Evolutionary conservation across 2,113 vertebrate species (phyloP), one percentile per base, ranked within the genome.

Genomic region (Percina caprodes): DNA sequence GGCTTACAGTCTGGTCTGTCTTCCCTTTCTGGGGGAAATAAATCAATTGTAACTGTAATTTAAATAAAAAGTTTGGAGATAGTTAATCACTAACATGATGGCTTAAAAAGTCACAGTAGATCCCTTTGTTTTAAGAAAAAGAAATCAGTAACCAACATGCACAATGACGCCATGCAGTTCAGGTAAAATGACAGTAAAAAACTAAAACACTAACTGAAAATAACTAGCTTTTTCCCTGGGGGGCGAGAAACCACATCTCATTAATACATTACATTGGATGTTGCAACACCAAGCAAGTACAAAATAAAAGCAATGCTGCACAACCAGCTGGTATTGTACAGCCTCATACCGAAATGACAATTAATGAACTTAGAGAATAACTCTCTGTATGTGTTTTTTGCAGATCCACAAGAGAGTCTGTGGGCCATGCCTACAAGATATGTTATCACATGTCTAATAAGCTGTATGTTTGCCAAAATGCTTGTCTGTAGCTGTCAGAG

Each of bases 231-330:
- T 56, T 71, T 30, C 19, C 15, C 45, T 10, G 3, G 6, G 46
- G 52, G n/a, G 5, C n/a, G 6, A 66, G 46, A 86, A 69, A 67
- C 42, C 30, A 30, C n/a, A 39, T 55, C 19, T 68, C 5, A 58
- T 23, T 39, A 61, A 75, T 19, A 69, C 54, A 60, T 2, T 2
- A 48, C 45, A 48, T 51, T 45, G 5, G 21, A 87, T 86, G 70
- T 80, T 74, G 79, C 33, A 54, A 88, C 19, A 86, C 51, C 42
- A 77, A 56, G 39, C 39, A 42, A 0, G 4, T 10, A 52, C 13
- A 74, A 83, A 78, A 77, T 45, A 67, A 68, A 75, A 91, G 69
- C 48, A 91, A 88, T 93, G 88, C 42, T 54, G 87, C 60, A 76
- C 6, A 82, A 91, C 91, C 55, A 13, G 87, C 79, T 84, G 26